These are phyloP conservation scores for Tridacna gigas DNA, from an alignment of 2,888 invertebrate genomes.

Conservation along the genomic window DNA sequence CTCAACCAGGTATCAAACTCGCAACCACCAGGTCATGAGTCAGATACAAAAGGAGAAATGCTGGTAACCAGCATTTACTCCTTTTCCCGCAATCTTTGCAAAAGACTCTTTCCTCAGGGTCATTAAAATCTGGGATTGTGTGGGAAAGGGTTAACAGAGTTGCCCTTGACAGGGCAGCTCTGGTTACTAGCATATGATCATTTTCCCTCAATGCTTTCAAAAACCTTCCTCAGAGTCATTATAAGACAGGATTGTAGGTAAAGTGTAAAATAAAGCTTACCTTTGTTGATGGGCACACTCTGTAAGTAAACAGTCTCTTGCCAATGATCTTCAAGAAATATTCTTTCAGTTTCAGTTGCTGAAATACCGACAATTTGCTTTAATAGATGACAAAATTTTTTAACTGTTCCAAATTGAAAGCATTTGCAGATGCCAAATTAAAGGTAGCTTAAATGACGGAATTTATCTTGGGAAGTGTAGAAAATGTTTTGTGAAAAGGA, in stretches of 20 bases:
- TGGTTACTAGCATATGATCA: neutral
- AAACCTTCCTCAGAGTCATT: neutral
- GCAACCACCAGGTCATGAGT: too few species aligned
- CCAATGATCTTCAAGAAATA: conserved; percentile 96
- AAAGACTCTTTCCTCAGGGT: neutral
- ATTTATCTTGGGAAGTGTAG: too few species aligned
- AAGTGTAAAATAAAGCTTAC: conserved; percentile 85
- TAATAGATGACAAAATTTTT: too few species aligned
- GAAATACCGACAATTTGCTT: conserved; percentile 45
- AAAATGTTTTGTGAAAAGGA: too few species aligned
- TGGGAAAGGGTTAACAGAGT: neutral
- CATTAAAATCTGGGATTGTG: neutral
- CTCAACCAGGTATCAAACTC: too few species aligned
- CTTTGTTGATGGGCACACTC: conserved; percentile 97
- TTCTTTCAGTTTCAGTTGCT: conserved; percentile 95
- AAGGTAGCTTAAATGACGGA: too few species aligned
- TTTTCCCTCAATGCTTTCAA: neutral
- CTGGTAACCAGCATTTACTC: neutral
- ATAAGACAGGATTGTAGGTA: neutral
- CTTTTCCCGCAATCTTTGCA: neutral
- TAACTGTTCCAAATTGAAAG: too few species aligned
- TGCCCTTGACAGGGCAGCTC: neutral
- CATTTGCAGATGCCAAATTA: too few species aligned
- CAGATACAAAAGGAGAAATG: conserved; percentile 5
- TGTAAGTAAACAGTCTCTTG: conserved; percentile 94